These are phyloP conservation scores for Cydia fagiglandana DNA, from an alignment of 1,140 invertebrate species.

Conservation along the genomic window DNA sequence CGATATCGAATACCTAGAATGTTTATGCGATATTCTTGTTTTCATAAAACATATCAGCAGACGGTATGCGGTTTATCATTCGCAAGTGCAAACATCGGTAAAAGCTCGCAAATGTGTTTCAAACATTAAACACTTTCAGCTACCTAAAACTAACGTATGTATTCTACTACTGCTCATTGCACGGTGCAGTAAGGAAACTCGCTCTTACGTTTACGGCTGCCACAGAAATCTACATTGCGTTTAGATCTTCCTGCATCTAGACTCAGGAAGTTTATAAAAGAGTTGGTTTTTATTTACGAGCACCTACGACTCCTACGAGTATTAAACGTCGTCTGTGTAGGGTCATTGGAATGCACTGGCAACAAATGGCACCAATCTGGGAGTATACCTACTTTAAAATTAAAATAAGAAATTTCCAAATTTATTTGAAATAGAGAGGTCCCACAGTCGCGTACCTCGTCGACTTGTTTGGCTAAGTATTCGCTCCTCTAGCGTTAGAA, in stretches of 20 bases:
- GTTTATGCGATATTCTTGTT: conserved; percentile 36
- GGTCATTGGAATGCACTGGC: no score
- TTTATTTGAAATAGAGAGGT: no score
- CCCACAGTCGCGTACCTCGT: no score
- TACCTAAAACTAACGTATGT: conserved; percentile 33
- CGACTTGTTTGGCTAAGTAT: no score
- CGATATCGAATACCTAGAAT: background rate
- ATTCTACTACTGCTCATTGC: background rate
- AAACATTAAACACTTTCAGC: conserved; percentile 59
- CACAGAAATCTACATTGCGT: background rate
- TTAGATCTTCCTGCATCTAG: background rate
- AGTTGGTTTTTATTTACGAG: background rate
- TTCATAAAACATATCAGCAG: conserved; percentile 48
- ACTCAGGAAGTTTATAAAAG: conserved; percentile 11
- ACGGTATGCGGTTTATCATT: conserved; percentile 64
- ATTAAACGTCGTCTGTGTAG: background rate
- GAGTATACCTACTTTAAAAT: no score
- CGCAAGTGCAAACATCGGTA: conserved; percentile 57
- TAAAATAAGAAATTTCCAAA: no score
- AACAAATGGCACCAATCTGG: no score
- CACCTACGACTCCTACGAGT: background rate
- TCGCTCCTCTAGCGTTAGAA: no score
- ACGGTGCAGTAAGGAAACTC: conserved; percentile 17
- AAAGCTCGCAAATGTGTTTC: conserved; percentile 53
- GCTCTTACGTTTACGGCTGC: conserved; percentile 9